Base-by-base conservation (phyloP, 2,888 invertebrate genomes). In the Hesperia comma region DNA sequence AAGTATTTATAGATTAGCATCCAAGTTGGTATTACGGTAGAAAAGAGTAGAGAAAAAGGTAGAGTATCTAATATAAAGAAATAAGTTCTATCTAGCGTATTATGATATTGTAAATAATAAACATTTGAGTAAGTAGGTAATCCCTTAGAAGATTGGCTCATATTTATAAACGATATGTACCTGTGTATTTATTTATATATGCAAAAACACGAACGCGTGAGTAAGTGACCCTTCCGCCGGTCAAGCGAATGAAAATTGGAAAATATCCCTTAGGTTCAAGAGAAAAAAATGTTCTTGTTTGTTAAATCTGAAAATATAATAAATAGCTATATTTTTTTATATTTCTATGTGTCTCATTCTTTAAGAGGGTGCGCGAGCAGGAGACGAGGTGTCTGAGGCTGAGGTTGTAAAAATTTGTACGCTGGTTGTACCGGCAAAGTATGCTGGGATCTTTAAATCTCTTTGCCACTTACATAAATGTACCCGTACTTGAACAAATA, bases 321-420 rank as follows among this genome's bases (percentile, higher is more conserved):
- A 77, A 80, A 82, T 81, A 82, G 79, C 80, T 79, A 78, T 74
- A 79, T 82, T 77, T 79, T 83, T 80, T 79, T 77, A 79, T n/a
- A n/a, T n/a, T n/a, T 80, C 80, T 73, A 75, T n/a, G 26, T 32
- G 33, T n/a, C 37, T 37, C 37, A 56, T 72, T 75, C 73, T 71
- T 71, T 26, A 53, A 14, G 53, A 53, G 53, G 0, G n/a, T 6
- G 4, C 19, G 15, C 1, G 6, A 8, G 2, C 15, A 15, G 46
- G 15, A 12, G 17, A 17, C 8, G 3, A 3, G 8, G 17, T 6
- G 6, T 7, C 10, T 43, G 1, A 46, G n/a, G 17, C 8, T 15
- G 12, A n/a, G n/a, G n/a, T n/a, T n/a, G n/a, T n/a, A n/a, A n/a
- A n/a, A n/a, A n/a, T n/a, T n/a, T n/a, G n/a, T n/a, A n/a, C n/a